Conservation (phyloP, 2,888 invertebrate genomes). For the Herminia tarsipennalis region DNA sequence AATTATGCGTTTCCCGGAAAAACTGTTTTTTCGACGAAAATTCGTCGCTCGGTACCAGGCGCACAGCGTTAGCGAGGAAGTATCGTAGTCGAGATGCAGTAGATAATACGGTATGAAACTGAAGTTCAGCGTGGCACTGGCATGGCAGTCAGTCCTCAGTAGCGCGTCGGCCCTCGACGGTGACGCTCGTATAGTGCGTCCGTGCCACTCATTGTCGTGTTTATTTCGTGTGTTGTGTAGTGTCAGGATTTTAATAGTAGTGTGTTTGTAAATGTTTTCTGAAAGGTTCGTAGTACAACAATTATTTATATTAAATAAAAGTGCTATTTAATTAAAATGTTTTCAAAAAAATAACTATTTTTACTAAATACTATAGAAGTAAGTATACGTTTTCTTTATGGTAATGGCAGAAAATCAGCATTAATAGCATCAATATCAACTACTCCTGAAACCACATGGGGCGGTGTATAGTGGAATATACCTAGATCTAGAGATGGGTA, state of each 20-base stretch:
- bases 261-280: conserved; percentile 43
- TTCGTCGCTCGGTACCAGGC: conserved; percentile 60
- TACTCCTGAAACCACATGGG: conserved; percentile 6
- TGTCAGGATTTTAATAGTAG: conserved; percentile 31
- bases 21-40: conserved; percentile 48
- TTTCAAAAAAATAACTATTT: not conserved
- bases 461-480: not conserved
- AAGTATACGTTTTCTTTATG: conserved; percentile 6
- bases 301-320: not conserved
- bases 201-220: conserved; percentile 36
- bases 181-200: conserved; percentile 56
- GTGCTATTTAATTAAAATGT: too few relatives aligned
- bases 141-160: conserved; percentile 66
- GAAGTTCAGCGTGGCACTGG: conserved; percentile 45
- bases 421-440: conserved; percentile 4
- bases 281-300: conserved; percentile 43
- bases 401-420: conserved; percentile 11
- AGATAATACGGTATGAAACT: conserved; percentile 51
- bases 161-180: conserved; percentile 66
- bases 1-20: conserved; percentile 43
- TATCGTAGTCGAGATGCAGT: conserved; percentile 66
- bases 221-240: conserved; percentile 48
- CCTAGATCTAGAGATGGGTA: conserved; percentile 5
- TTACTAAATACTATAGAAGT: not conserved
- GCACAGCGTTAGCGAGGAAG: conserved; percentile 53